Base-by-base conservation (phyloP, 2,888 invertebrate species). In the Thera obeliscata region DNA sequence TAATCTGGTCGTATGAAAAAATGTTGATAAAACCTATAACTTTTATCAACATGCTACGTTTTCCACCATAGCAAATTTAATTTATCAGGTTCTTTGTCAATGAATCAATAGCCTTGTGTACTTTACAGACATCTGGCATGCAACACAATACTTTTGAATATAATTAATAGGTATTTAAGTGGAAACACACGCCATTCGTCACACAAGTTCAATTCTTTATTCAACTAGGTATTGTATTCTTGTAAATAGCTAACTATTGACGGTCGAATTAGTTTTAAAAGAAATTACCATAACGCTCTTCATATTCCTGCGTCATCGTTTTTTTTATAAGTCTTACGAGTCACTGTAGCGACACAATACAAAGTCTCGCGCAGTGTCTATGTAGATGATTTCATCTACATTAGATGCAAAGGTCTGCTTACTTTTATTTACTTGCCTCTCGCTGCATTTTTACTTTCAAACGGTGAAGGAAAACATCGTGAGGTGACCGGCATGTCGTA, bases 161-260 rank as follows among this genome's bases (percentile, higher is more conserved):
- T 33, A 52, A 52, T 33, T 33, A 52, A 52, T 52, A 52, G 33
- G 8, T 52, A 52, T 52, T 56, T 56, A 43, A 43, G 3, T 43
- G 9, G 43, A 46, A 46, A 46, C 43, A 43, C 7, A 46, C 43
- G 9, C 9, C 43, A 9, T 9, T 22, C 12, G 38, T 56, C 41
- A 52, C 33, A 9, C 52, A 61, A 35, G 55, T 41, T 55, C 8
- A 60, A n/a, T 60, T 41, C 38, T 49, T 60, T 49, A 60, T 49
- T 60, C 41, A 60, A 56, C 41, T 56, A 61, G 11, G 56, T 52
- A 50, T 66, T 56, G 61, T 66, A n/a, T 56, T 56, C 12, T 33
- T 38, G n/a, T 5, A 35, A 46, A 11, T 46, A 7, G n/a, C 11
- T 7, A 43, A 35, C 22, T 33, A 60, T 12, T 56, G n/a, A 41